Conservation (phyloP, 1,140 invertebrate species). For the Scaptomyza pallida region DNA sequence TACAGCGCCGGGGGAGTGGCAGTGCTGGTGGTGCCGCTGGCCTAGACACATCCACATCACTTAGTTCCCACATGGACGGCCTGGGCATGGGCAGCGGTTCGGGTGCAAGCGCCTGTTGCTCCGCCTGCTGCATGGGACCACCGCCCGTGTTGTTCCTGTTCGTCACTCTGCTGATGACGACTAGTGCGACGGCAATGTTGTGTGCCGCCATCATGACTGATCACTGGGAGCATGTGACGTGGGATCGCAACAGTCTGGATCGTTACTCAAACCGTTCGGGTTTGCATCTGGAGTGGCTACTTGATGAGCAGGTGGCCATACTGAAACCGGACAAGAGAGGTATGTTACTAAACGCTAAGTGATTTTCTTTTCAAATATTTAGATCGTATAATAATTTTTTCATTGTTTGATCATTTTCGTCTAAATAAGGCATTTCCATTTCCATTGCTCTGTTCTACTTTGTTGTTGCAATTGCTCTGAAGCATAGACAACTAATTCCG, state of each 20-base stretch:
- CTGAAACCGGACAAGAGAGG: constrained; percentile 81
- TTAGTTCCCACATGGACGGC: constrained; percentile 78
- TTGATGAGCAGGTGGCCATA: constrained; percentile 87
- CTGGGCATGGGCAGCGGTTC: constrained; percentile 65
- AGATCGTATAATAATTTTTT: too few species aligned
- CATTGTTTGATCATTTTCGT: too few species aligned
- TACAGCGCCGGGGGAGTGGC: constrained; percentile 66
- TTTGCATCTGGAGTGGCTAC: constrained; percentile 86
- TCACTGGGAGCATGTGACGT: constrained; percentile 92
- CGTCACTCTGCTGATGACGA: constrained; percentile 85
- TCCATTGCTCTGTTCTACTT: too few species aligned
- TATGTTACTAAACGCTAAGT: constrained; percentile 2
- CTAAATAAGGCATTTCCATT: too few species aligned
- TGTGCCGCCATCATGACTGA: constrained; percentile 93
- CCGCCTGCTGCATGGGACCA: constrained; percentile 77
- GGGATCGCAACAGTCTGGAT: constrained; percentile 87
- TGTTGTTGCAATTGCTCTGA: too few species aligned
- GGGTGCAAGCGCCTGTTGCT: constrained; percentile 69
- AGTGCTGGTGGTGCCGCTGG: constrained; percentile 45
- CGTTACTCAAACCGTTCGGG: constrained; percentile 85
- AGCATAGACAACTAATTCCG: too few species aligned
- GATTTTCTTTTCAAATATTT: not conserved
- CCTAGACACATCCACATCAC: constrained; percentile 65
- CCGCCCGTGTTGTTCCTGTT: constrained; percentile 81
- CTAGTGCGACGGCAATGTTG: constrained; percentile 89